Evolutionary conservation across 1,140 invertebrate species (phyloP).

Genomic region (Drosophila eugracilis): DNA sequence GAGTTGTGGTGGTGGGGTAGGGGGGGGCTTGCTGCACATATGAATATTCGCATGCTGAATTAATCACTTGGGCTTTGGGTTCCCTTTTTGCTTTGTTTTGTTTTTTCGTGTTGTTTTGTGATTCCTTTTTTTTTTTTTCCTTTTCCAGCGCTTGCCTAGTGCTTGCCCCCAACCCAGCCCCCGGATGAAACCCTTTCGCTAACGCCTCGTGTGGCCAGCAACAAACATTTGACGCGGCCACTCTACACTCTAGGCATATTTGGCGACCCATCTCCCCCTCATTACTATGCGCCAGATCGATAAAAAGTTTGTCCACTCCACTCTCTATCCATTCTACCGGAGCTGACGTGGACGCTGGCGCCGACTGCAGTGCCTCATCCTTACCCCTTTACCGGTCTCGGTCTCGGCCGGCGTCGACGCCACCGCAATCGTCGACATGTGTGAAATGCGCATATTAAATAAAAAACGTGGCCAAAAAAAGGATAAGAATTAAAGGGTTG

Average conservation of each 20-base stretch:
- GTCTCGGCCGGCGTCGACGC: constrained; percentile 10
- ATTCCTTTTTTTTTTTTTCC: no score
- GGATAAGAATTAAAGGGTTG: constrained; percentile 39
- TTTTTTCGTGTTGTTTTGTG: constrained; percentile 29
- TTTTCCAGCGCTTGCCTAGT: constrained; percentile 15
- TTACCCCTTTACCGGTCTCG: neutral
- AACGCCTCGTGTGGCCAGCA: neutral
- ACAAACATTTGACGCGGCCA: constrained; percentile 54
- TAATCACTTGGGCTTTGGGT: constrained; percentile 77
- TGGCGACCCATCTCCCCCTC: constrained; percentile 28
- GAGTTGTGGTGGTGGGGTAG: constrained; percentile 5
- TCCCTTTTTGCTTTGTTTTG: constrained; percentile 31
- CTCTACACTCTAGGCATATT: constrained; percentile 69
- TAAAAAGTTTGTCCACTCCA: constrained; percentile 69
- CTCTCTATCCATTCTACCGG: neutral
- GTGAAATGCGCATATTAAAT: constrained; percentile 81
- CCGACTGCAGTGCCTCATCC: constrained; percentile 1
- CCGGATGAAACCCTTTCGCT: neutral
- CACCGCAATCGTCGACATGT: constrained; percentile 69
- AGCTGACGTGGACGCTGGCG: neutral
- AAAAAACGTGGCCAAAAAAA: constrained; percentile 64
- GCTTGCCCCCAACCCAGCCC: neutral
- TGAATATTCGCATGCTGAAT: constrained; percentile 77
- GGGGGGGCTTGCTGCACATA: constrained; percentile 39
- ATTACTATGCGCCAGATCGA: constrained; percentile 73